Base-by-base conservation (phyloP, 2,888 invertebrate genomes). In the Ichneumoninae sp. region DNA sequence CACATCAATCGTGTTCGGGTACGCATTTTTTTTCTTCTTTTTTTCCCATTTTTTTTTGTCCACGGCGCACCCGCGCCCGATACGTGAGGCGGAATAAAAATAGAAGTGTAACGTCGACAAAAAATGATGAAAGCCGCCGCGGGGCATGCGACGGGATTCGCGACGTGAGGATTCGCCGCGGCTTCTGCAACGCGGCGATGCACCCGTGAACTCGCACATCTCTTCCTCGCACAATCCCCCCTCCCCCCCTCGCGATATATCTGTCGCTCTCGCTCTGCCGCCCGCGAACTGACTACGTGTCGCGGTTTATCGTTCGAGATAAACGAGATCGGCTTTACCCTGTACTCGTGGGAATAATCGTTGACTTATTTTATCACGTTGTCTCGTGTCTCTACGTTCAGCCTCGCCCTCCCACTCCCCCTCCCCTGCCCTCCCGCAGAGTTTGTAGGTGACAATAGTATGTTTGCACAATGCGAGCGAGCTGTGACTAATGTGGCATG, bases 21-120 rank as follows among this genome's bases (percentile, higher is more conserved):
- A 87, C 89, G 90, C 88, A 90, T 89, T 91, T 87, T 90, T 91
- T 80, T 80, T 88, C 85, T 82, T 81, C 40, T 57, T 62, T 80
- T 50, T 68, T 65, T 65, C 72, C 13, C 30, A 40, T 8, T 40
- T 40, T 40, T 65, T 81, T 81, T 84, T 78, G 69, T 75, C 80
- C 79, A 83, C 60, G 78, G 70, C 66, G 84, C 82, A 85, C 77
- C 70, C 87, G 83, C 84, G 82, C 75, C 78, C 86, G 89, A 88
- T 91, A 91, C 90, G 91, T 90, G 90, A 91, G 90, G 89, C 88
- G 88, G 90, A 91, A 91, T 91, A 90, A 90, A 92, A 92, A 92
- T 91, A 91, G 89, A 91, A 92, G 90, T 91, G 91, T 91, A 91
- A 90, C 91, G 90, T 88, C 86, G 89, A 87, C 87, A 90, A 90